Percentiles rank a stretch among this genome's conserved stretches.
Evolutionary conservation across 2,797 vertebrate genomes (phyloP).

Genomic region (Gymnopithys bicolor): DNA sequence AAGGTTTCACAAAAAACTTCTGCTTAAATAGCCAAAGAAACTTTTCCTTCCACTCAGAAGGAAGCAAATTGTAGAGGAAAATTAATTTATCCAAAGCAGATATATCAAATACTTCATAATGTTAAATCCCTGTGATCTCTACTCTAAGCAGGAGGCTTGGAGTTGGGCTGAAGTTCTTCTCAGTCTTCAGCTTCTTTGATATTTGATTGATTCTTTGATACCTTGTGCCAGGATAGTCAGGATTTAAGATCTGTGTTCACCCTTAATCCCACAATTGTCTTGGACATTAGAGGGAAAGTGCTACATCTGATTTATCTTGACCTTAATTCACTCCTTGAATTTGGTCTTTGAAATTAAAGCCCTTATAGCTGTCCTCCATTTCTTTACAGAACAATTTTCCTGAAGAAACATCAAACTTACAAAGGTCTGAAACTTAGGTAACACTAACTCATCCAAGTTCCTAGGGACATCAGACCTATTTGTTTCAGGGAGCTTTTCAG

Average conservation of each 20-base stretch:
- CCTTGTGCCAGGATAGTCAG: background rate
- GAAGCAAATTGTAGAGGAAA: background rate
- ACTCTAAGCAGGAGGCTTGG: background rate
- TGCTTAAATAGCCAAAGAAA: background rate
- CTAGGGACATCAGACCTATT: background rate
- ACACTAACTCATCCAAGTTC: background rate
- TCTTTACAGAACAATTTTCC: background rate
- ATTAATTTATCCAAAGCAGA: background rate
- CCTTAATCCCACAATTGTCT: background rate
- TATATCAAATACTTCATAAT: background rate
- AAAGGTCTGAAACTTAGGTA: background rate
- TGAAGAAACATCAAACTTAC: background rate
- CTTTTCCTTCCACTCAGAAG: background rate
- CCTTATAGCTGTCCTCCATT: rapidly evolving
- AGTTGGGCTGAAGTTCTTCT: background rate
- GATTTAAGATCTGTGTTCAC: background rate
- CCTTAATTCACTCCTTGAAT: background rate
- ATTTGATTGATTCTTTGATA: background rate
- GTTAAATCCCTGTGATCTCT: background rate
- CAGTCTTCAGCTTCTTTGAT: background rate
- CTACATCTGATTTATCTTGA: background rate
- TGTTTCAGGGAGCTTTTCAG: background rate
- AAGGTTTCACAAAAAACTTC: background rate
- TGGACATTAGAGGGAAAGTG: too few species aligned
- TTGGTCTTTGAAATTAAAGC: background rate